Evolutionary conservation across 2,797 vertebrate genomes (phyloP), one percentile per base, ranked within the genome.

Genomic region (Sebastes trivittatus): DNA sequence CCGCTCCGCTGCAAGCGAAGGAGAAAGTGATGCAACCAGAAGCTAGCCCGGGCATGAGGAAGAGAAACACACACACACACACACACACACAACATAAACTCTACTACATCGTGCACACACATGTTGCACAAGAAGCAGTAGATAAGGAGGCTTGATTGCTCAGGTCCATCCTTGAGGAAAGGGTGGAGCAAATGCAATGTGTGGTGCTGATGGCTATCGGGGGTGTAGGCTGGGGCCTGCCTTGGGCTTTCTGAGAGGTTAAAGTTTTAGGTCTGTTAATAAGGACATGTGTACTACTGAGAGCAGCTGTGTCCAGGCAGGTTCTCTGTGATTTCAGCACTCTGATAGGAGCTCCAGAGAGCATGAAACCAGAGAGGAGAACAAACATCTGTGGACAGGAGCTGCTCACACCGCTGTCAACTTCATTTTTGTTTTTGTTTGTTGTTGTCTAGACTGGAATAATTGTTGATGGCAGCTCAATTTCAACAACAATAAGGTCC

Each of bases 11-110:
- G 59, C 49, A 52, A 52, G 68, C 49, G 4, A 30, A 83, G 54
- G 70, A 81, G 66, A 73, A 63, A 84, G 83, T 87, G 86, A 89
- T 78, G 83, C 85, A 91, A 91, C 69, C 22, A 72, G 27, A 63
- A 46, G 72, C 88, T 42, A 66, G 87, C 69, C 85, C 13, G 10
- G 84, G 74, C 90, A 89, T 34, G 88, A 86, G 74, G 29, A 68
- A 46, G 52, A 68, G 1, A 62, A 23, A 9, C 29, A 46, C 78
- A 52, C 23, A 29, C 22, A 29, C 42, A 32, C 60, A 1, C 42
- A 32, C 60, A 1, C 60, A 56, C 46, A 69, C 38, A 0, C 38
- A 32, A 14, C 38, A 42, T 42, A 42, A 42, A 42, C 38, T 42
- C 38, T 42, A 42, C 38, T 42, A 42, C 13, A 14, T 42, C 13